phyloP scores from a whole-genome alignment of 2,888 invertebrate genomes.

The Chorisops tibialis region DNA sequence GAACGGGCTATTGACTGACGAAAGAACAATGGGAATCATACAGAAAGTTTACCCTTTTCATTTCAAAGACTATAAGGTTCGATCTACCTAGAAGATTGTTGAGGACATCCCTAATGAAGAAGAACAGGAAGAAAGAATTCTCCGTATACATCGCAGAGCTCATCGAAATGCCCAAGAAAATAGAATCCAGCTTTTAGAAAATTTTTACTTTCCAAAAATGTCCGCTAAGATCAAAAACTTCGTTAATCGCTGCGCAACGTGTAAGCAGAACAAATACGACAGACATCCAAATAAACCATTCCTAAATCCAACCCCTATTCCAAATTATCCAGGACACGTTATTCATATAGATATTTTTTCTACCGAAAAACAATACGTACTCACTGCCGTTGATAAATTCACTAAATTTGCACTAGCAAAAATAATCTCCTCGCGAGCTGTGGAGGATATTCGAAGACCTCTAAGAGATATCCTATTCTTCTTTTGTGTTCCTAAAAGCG shows the following conservation, averaged over 20 bases:
- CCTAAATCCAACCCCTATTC: conserved; percentile 15
- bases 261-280: conserved; percentile 28
- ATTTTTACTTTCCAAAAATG: conserved; percentile 29
- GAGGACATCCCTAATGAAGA: conserved; percentile 9
- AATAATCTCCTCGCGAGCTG: conserved; percentile 23
- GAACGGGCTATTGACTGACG: conserved; percentile 25
- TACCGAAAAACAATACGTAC: conserved; percentile 26
- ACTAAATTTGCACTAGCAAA: conserved; percentile 28
- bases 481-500: conserved; percentile 30
- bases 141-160: conserved; percentile 27
- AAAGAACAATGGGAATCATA: conserved; percentile 22
- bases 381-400: conserved; percentile 32
- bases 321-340: conserved; percentile 17
- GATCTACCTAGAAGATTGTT: too few species aligned
- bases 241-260: conserved; percentile 9
- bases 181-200: conserved; percentile 25
- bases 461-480: conserved; percentile 30
- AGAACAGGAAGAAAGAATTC: conserved; percentile 27
- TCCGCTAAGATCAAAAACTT: conserved; percentile 15
- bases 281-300: conserved; percentile 16
- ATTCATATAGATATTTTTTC: conserved; percentile 20
- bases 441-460: conserved; percentile 26
- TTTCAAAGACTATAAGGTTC: too few species aligned
- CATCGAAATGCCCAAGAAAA: conserved; percentile 30
- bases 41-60: conserved; percentile 29